A percentile compares a stretch with the other conserved stretches of the same genome.
Conservation (phyloP, 2,113 vertebrate species). For the Zosterops hypoxanthus region DNA sequence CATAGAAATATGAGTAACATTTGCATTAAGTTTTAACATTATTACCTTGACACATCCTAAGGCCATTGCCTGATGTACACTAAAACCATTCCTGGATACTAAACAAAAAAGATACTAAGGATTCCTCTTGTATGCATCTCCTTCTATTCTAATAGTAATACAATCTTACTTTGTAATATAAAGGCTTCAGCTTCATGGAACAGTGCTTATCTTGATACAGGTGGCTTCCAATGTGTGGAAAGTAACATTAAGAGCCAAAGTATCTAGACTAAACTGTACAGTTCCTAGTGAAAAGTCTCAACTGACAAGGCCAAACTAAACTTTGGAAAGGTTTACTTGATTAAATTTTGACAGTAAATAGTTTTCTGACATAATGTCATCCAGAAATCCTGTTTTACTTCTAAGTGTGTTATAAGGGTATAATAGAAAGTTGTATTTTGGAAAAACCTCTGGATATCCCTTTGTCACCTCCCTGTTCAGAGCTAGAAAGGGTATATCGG, state of each 20-base stretch:
- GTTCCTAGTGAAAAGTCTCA: not conserved
- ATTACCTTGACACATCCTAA: not conserved
- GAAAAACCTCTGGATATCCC: not conserved
- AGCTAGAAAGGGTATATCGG: not conserved
- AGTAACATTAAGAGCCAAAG: not conserved
- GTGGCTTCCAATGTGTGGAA: not conserved
- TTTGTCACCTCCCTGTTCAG: not conserved
- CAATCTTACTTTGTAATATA: not conserved
- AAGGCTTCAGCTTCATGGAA: not conserved
- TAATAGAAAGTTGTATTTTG: not conserved
- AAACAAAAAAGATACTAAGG: not conserved
- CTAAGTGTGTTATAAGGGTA: not conserved
- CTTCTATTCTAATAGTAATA: not conserved
- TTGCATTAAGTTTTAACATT: not conserved
- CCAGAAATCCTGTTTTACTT: not conserved
- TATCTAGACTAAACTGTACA: not conserved
- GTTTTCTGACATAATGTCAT: not conserved
- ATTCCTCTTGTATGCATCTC: not conserved
- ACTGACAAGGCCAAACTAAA: not conserved
- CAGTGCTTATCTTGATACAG: not conserved
- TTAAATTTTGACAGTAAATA: not conserved
- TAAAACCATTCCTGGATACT: not conserved
- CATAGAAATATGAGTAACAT: not conserved
- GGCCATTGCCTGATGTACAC: not conserved
- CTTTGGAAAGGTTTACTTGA: not conserved